phyloP scores from a whole-genome alignment of 2,113 vertebrate species.

The Myrmecobius fasciatus region DNA sequence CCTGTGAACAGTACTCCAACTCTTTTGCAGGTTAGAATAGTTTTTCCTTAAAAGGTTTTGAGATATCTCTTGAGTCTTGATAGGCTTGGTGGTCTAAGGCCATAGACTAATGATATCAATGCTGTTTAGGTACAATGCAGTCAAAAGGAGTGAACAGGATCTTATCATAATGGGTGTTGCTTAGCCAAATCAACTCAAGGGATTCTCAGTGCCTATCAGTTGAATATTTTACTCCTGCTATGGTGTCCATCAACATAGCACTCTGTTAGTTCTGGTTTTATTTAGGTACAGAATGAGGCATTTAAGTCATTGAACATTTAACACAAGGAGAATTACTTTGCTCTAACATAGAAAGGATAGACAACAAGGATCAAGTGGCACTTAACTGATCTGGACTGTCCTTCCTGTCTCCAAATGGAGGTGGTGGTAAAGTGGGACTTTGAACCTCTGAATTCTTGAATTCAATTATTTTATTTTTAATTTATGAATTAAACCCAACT shows the following conservation, averaged over 20 bases:
- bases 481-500: too few relatives aligned
- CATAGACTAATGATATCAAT: not conserved
- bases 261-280: not conserved
- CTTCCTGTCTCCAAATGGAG: not conserved
- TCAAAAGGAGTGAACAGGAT: not conserved
- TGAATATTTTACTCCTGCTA: not conserved
- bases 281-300: not conserved
- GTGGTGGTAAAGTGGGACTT: too few relatives aligned
- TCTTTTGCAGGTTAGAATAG: not conserved
- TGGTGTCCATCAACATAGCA: not conserved
- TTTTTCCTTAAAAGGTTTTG: not conserved
- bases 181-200: not conserved
- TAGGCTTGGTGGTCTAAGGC: not conserved
- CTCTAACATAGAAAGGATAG: not conserved
- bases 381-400: not conserved
- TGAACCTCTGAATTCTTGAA: too few relatives aligned
- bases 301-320: not conserved
- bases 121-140: not conserved
- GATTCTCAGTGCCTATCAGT: not conserved
- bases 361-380: not conserved
- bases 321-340: not conserved
- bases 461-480: too few relatives aligned
- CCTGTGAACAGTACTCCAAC: not conserved
- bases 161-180: not conserved
- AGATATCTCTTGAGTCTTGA: not conserved